phyloP scores from a whole-genome alignment of 2,797 vertebrate genomes.

The Protonibea diacanthus region DNA sequence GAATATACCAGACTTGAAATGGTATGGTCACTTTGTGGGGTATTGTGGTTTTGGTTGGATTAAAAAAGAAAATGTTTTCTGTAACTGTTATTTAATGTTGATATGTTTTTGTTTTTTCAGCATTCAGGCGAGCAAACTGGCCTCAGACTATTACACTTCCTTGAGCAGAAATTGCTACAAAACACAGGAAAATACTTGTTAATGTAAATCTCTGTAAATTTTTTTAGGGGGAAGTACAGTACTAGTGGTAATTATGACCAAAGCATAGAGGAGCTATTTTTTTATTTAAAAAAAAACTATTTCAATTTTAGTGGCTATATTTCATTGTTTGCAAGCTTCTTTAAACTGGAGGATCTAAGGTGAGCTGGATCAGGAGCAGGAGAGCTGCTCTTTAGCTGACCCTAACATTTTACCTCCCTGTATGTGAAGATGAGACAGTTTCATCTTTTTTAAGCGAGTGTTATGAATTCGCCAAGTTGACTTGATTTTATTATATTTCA shows the following conservation, averaged over 20 bases:
- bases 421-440: slow-evolving; percentile 20
- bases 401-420: slow-evolving; percentile 11
- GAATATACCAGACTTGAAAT: slow-evolving; percentile 39
- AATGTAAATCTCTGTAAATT: neutral
- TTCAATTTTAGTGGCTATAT: neutral
- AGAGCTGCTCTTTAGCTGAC: slow-evolving; percentile 19
- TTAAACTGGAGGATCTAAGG: neutral
- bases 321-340: neutral
- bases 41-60: slow-evolving; percentile 47
- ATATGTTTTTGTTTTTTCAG: slow-evolving; percentile 44
- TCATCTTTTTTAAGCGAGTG: slow-evolving; percentile 10
- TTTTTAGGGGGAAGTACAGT: neutral
- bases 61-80: slow-evolving; percentile 45
- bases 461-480: neutral
- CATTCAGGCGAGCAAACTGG: slow-evolving; percentile 52
- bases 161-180: slow-evolving; percentile 17
- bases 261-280: neutral
- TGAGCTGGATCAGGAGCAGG: neutral
- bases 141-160: slow-evolving; percentile 45
- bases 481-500: neutral
- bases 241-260: slow-evolving; percentile 18
- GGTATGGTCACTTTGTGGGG: slow-evolving; percentile 42
- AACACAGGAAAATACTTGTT: slow-evolving; percentile 34
- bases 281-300: neutral
- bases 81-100: slow-evolving; percentile 51